phyloP scores from a whole-genome alignment of 2,797 vertebrate genomes.

The Tapera naevia region DNA sequence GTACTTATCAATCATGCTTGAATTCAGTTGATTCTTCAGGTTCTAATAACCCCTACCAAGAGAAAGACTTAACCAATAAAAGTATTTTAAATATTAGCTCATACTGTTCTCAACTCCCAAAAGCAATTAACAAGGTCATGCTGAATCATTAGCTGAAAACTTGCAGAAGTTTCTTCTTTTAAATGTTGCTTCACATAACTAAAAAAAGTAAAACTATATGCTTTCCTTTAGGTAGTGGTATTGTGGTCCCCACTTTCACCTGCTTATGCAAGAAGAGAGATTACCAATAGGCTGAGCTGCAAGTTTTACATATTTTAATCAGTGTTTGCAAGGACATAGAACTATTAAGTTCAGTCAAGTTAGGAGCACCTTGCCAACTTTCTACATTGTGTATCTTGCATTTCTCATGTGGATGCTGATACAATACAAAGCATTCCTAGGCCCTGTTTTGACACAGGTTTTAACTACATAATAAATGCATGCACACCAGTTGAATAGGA shows the following conservation, averaged over 20 bases:
- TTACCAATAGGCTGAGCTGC: background rate
- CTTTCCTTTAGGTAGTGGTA: background rate
- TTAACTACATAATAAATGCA: background rate
- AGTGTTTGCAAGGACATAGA: background rate
- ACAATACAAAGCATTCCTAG: background rate
- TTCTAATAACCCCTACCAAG: background rate
- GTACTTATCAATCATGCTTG: background rate
- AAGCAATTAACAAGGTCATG: background rate
- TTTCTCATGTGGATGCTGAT: background rate
- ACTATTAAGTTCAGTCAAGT: background rate
- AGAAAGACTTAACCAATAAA: background rate
- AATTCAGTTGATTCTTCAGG: background rate
- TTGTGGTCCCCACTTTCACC: background rate
- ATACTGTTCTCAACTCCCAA: background rate
- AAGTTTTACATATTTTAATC: background rate
- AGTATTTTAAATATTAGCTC: background rate
- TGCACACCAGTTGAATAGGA: background rate
- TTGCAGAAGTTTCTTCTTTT: background rate
- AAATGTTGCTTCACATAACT: background rate
- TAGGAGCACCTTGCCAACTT: background rate
- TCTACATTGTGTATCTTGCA: fast-evolving
- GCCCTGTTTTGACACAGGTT: background rate
- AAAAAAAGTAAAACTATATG: background rate
- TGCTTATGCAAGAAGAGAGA: background rate
- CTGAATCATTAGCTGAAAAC: background rate